A percentile compares a stretch with the other conserved stretches of the same genome.
Evolutionary conservation across 1,140 invertebrate genomes (phyloP).

Genomic region (Nilaparvata lugens): DNA sequence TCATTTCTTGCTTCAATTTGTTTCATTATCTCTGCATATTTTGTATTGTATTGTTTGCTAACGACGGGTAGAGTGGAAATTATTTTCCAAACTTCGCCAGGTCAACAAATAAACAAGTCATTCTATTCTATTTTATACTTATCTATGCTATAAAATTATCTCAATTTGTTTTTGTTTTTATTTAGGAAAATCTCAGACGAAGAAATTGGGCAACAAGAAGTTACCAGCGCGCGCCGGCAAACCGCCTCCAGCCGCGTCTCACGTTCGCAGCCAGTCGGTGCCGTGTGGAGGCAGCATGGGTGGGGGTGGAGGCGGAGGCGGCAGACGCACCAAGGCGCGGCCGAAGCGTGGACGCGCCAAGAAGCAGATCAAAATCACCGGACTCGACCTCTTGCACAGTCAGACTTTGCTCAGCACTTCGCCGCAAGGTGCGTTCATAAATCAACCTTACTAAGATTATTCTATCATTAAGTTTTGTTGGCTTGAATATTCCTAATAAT

Average conservation of each 20-base stretch:
- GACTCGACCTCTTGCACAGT: slow-evolving; percentile 80
- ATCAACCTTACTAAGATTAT: too few species aligned
- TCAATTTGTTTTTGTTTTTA: neutral
- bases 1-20: too few species aligned
- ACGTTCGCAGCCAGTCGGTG: too few species aligned
- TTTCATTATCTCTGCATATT: too few species aligned
- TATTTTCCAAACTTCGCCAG: too few species aligned
- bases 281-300: too few species aligned
- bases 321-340: slow-evolving; percentile 34
- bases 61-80: too few species aligned
- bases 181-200: slow-evolving; percentile 17
- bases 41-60: too few species aligned
- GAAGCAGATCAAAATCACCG: slow-evolving; percentile 62
- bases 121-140: neutral
- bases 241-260: slow-evolving; percentile 27
- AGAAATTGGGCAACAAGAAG: slow-evolving; percentile 39
- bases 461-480: too few species aligned
- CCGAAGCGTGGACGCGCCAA: slow-evolving; percentile 49
- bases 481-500: too few species aligned
- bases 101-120: too few species aligned
- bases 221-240: slow-evolving; percentile 35
- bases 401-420: slow-evolving; percentile 81
- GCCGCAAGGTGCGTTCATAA: slow-evolving; percentile 40
- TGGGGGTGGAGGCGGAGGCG: slow-evolving; percentile 27
- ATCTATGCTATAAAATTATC: neutral